phyloP scores from a whole-genome alignment of 2,888 invertebrate genomes.

The Hoplodrina ambigua region DNA sequence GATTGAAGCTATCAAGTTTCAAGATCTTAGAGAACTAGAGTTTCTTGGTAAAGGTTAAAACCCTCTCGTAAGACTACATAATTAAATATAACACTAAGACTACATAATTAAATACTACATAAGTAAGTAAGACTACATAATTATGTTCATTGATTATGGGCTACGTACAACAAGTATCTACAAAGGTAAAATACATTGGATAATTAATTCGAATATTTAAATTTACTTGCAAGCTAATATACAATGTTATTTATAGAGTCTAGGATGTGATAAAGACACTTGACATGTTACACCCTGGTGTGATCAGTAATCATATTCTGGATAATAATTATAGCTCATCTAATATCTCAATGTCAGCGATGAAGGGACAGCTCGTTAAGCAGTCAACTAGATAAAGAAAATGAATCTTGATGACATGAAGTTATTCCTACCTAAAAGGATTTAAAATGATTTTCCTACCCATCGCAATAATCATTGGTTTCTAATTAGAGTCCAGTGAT shows the following conservation, averaged over 20 bases:
- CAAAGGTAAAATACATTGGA: conserved; percentile 17
- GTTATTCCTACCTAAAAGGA: background rate
- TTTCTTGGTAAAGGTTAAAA: conserved; percentile 45
- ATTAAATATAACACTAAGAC: conserved; percentile 52
- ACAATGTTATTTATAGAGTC: background rate
- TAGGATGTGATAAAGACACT: background rate
- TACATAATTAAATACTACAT: conserved; percentile 40
- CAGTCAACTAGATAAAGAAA: background rate
- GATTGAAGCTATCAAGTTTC: conserved; percentile 16
- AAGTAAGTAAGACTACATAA: conserved; percentile 45
- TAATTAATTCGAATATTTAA: conserved; percentile 5
- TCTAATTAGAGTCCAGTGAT: background rate
- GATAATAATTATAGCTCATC: background rate
- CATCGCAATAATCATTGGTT: background rate
- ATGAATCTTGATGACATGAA: background rate
- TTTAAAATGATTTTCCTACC: background rate
- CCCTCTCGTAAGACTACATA: conserved; percentile 32
- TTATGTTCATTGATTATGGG: conserved; percentile 38
- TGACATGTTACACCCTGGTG: background rate
- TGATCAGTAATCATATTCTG: background rate
- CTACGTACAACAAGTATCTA: background rate
- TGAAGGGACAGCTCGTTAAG: background rate
- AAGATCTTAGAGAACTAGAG: conserved; percentile 33
- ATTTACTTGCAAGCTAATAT: background rate
- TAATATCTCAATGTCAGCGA: background rate